A percentile compares a stretch with the other conserved stretches of the same genome.
These are phyloP conservation scores for Philhelius pedissequus DNA, from an alignment of 2,888 invertebrate genomes.

Conservation along the genomic window DNA sequence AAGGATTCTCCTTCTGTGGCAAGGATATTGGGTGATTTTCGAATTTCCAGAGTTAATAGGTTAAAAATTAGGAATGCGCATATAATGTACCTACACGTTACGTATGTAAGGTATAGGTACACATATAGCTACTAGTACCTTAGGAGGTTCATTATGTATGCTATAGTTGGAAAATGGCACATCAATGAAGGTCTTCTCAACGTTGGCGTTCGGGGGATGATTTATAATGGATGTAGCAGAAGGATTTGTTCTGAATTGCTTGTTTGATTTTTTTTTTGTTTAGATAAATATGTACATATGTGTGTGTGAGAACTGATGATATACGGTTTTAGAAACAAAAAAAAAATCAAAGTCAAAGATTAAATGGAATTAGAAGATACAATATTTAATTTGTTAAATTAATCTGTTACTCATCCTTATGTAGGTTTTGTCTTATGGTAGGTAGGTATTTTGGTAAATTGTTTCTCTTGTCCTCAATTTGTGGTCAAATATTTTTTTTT, in stretches of 20 bases:
- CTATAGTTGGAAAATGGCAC: not conserved
- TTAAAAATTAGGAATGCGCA: constrained; percentile 37
- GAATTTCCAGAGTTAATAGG: constrained; percentile 34
- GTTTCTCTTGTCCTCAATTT: no score
- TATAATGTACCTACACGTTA: no score
- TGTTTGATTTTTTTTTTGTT: not conserved
- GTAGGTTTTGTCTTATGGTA: no score
- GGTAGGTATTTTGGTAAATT: no score
- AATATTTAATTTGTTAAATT: no score
- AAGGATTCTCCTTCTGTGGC: not conserved
- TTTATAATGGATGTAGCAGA: not conserved
- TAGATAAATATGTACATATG: not conserved
- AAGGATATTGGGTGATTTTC: constrained; percentile 30
- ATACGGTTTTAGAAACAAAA: no score
- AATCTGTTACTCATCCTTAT: no score
- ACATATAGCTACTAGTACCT: not conserved
- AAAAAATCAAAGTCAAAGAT: no score
- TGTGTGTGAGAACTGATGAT: no score
- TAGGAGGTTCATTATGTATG: not conserved
- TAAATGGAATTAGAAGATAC: no score
- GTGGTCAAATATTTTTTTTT: no score
- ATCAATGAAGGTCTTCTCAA: not conserved
- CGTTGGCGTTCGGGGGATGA: not conserved
- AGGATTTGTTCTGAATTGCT: not conserved
- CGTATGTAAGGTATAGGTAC: not conserved